Evolutionary conservation across 2,797 vertebrate species (phyloP).

Genomic region (Echeneis naucrates): DNA sequence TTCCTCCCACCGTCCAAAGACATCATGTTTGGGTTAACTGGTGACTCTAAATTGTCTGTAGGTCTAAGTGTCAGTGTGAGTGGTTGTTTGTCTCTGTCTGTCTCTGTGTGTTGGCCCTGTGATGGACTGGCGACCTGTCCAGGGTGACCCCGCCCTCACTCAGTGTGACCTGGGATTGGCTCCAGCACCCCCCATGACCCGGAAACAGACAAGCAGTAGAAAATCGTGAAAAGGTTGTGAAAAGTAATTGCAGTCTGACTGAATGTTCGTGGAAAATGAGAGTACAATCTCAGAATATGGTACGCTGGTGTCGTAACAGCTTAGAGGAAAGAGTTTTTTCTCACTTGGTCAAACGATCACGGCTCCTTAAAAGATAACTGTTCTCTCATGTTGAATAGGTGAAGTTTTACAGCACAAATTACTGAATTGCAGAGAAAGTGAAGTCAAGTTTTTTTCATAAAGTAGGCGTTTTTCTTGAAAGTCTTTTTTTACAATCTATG

Average conservation of each 20-base stretch:
- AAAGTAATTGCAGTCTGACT: conserved; percentile 4
- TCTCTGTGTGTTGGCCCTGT: too few species aligned
- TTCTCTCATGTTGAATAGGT: neutral
- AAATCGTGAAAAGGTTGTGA: conserved; percentile 5
- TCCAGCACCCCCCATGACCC: too few species aligned
- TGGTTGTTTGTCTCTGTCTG: too few species aligned
- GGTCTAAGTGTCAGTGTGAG: too few species aligned
- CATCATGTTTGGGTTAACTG: too few species aligned
- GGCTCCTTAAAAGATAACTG: neutral
- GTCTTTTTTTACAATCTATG: neutral
- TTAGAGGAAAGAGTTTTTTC: neutral
- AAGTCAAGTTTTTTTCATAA: neutral
- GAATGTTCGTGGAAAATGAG: neutral
- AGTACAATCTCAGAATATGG: neutral
- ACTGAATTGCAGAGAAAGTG: neutral
- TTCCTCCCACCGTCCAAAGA: too few species aligned
- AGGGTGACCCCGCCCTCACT: too few species aligned
- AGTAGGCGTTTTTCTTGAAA: neutral
- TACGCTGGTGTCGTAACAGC: neutral
- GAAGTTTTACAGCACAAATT: too few species aligned
- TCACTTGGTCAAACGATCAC: neutral
- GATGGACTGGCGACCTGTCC: too few species aligned
- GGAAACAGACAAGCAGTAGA: too few species aligned
- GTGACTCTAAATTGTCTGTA: too few species aligned
- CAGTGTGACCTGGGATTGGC: too few species aligned